Conservation (phyloP, 2,797 vertebrate species). For the Gambusia yucatana region DNA sequence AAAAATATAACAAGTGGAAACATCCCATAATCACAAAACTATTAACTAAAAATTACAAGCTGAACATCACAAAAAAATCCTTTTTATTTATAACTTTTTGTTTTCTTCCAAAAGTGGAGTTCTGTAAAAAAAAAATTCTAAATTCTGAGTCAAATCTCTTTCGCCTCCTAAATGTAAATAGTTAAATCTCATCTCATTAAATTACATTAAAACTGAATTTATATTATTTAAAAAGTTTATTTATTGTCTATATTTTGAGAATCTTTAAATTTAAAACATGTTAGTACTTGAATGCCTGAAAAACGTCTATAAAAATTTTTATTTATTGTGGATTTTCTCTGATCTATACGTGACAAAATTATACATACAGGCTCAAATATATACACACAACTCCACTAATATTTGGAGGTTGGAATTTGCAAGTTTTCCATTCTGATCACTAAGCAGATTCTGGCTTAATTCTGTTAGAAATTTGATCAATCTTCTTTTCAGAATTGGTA, state of each 20-base stretch:
- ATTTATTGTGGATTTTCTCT: neutral
- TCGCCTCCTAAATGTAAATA: neutral
- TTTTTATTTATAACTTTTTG: neutral
- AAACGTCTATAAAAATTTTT: neutral
- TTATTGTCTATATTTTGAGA: neutral
- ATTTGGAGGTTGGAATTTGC: neutral
- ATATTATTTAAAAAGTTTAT: neutral
- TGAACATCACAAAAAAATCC: neutral
- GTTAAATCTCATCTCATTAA: neutral
- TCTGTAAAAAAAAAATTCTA: neutral
- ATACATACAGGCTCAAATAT: neutral
- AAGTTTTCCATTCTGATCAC: neutral
- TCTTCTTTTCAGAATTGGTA: neutral
- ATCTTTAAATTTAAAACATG: neutral
- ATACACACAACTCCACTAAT: neutral
- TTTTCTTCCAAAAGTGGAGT: neutral
- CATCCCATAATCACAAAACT: neutral
- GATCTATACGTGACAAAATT: neutral
- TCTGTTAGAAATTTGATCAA: neutral
- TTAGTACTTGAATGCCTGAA: neutral
- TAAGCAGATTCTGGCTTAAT: neutral
- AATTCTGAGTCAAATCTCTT: neutral
- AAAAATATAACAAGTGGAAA: neutral
- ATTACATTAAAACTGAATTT: neutral
- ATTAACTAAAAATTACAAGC: neutral